Evolutionary conservation across 2,113 vertebrate species (phyloP).

Genomic region (Eptatretus burgeri): DNA sequence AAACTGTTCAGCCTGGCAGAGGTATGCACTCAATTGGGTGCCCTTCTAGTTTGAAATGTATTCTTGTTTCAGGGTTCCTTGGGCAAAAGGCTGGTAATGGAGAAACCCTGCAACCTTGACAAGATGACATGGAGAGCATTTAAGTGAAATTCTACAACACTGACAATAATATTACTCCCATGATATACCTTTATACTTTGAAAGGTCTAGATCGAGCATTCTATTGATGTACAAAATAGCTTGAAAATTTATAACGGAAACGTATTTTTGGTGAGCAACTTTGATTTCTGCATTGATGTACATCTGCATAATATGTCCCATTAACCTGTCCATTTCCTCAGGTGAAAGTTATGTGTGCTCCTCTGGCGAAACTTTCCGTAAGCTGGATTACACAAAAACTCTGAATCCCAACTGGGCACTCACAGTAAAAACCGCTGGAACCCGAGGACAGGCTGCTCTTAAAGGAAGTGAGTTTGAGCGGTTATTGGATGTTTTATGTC

Average conservation of each 20-base stretch:
- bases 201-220: neutral
- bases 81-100: too few species aligned
- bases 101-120: too few species aligned
- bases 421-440: constrained; percentile 25
- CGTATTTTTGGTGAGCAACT: neutral
- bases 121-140: too few species aligned
- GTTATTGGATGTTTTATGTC: too few species aligned
- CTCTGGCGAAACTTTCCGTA: constrained; percentile 61
- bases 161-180: neutral
- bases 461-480: constrained; percentile 34
- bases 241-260: neutral
- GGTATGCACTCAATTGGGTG: too few species aligned
- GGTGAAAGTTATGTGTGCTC: constrained; percentile 95
- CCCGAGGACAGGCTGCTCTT: constrained; percentile 27
- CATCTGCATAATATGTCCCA: too few species aligned
- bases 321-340: constrained; percentile 12
- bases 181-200: neutral
- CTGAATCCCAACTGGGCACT: constrained; percentile 87
- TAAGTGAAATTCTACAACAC: neutral
- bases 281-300: too few species aligned
- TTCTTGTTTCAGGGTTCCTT: too few species aligned
- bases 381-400: constrained; percentile 79
- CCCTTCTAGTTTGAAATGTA: too few species aligned
- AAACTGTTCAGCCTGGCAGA: too few species aligned
- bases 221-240: neutral